Evolutionary conservation across 2,797 vertebrate genomes (phyloP), one percentile per base, ranked within the genome.

Genomic region (Artibeus lituratus): DNA sequence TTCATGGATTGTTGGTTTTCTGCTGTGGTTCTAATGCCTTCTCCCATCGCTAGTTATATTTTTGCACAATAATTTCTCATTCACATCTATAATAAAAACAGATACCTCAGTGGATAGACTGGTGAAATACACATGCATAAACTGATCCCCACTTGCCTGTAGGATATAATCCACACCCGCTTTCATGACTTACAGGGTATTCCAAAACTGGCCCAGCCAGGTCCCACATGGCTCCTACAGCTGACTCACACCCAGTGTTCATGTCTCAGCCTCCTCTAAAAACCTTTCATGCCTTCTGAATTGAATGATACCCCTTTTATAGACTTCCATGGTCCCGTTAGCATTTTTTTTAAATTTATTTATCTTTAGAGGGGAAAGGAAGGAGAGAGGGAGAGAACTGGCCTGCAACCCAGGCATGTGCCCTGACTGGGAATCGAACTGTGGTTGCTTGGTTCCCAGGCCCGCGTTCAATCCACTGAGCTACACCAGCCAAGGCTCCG

Each of bases 401-500:
- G n/a, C n/a, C n/a, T n/a, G n/a, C n/a, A n/a, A n/a, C n/a, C n/a
- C n/a, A n/a, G n/a, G n/a, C n/a, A n/a, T n/a, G n/a, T n/a, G n/a
- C n/a, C n/a, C n/a, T n/a, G n/a, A n/a, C n/a, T n/a, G n/a, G n/a
- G n/a, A n/a, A n/a, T n/a, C n/a, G n/a, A n/a, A n/a, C n/a, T n/a
- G n/a, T n/a, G n/a, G n/a, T n/a, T n/a, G n/a, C n/a, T n/a, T n/a
- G n/a, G n/a, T n/a, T n/a, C n/a, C n/a, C n/a, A n/a, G n/a, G n/a
- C n/a, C n/a, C n/a, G n/a, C n/a, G n/a, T n/a, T n/a, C n/a, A n/a
- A n/a, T n/a, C n/a, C n/a, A n/a, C n/a, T n/a, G n/a, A n/a, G n/a
- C n/a, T n/a, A n/a, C n/a, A n/a, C n/a, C n/a, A n/a, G n/a, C 21
- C 44, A 2, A 19, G 26, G 22, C 0, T 4, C n/a, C 6, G 0